phyloP scores from a whole-genome alignment of 2,797 vertebrate genomes.

The Propithecus deckenii region DNA sequence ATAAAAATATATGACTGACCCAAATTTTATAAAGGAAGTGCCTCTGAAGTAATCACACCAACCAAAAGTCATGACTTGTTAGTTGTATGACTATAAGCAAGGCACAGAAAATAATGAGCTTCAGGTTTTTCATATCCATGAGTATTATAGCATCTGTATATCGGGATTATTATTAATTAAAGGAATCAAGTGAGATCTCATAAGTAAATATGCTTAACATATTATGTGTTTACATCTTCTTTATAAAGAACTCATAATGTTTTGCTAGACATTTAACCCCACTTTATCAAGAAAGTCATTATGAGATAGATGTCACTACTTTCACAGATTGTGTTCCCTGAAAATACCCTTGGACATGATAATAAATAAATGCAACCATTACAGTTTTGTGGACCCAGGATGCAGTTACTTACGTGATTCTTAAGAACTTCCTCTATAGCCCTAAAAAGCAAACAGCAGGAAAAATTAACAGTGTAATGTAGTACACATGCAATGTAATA shows the following conservation, averaged over 20 bases:
- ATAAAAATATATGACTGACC: not conserved
- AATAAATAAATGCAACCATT: conserved; percentile 7
- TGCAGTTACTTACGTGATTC: not conserved
- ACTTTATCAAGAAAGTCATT: not conserved
- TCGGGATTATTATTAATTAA: not conserved
- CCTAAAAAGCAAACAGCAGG: not conserved
- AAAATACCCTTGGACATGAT: not conserved
- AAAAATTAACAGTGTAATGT: not conserved
- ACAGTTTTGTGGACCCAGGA: not conserved
- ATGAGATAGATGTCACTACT: not conserved
- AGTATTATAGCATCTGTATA: not conserved
- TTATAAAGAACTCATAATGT: not conserved
- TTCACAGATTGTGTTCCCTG: not conserved
- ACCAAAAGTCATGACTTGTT: not conserved
- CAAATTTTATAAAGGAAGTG: not conserved
- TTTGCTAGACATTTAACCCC: conserved; percentile 7
- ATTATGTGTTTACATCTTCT: not conserved
- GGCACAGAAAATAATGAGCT: not conserved
- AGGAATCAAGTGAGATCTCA: not conserved
- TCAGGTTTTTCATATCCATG: not conserved
- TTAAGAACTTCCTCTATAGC: not conserved
- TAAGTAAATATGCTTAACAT: not conserved
- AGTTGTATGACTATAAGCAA: not conserved
- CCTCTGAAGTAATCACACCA: not conserved
- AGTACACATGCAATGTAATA: not conserved